These are phyloP conservation scores for Xylota segnis DNA, from an alignment of 2,888 invertebrate genomes.

Conservation along the genomic window DNA sequence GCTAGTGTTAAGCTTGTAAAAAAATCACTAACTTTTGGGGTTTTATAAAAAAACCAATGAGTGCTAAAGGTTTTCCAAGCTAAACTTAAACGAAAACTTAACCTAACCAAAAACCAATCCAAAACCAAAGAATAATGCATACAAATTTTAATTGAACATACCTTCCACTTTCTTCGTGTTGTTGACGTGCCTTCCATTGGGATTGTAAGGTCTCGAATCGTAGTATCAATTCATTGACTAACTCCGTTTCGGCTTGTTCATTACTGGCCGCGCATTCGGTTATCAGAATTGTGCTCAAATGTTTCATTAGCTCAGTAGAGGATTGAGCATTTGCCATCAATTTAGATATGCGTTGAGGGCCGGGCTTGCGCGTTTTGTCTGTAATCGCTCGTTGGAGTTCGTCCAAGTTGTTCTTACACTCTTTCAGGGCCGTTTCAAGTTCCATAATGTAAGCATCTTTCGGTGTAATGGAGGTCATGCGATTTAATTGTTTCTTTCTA, in stretches of 20 bases:
- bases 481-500: conserved; percentile 84
- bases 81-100: conserved; percentile 32
- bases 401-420: conserved; percentile 89
- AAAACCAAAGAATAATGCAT: conserved; percentile 1
- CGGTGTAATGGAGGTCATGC: conserved; percentile 90
- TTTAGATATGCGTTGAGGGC: conserved; percentile 90
- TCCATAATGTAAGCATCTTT: conserved; percentile 93
- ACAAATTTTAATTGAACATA: conserved; percentile 82
- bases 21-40: conserved; percentile 16
- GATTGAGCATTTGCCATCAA: conserved; percentile 92
- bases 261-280: conserved; percentile 90
- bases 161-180: conserved; percentile 92
- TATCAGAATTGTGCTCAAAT: conserved; percentile 90
- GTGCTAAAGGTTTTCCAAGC: not conserved
- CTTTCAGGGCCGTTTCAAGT: conserved; percentile 89
- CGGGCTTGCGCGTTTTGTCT: conserved; percentile 86
- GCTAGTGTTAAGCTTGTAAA: conserved; percentile 29
- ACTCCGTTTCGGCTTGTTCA: conserved; percentile 88
- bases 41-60: not conserved
- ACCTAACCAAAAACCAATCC: conserved; percentile 38
- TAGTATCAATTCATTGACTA: conserved; percentile 88
- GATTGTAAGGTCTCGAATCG: conserved; percentile 89
- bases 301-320: conserved; percentile 92
- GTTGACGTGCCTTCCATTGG: conserved; percentile 90
- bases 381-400: conserved; percentile 88